Conservation (phyloP, 2,888 invertebrate species). For the Thera britannica region DNA sequence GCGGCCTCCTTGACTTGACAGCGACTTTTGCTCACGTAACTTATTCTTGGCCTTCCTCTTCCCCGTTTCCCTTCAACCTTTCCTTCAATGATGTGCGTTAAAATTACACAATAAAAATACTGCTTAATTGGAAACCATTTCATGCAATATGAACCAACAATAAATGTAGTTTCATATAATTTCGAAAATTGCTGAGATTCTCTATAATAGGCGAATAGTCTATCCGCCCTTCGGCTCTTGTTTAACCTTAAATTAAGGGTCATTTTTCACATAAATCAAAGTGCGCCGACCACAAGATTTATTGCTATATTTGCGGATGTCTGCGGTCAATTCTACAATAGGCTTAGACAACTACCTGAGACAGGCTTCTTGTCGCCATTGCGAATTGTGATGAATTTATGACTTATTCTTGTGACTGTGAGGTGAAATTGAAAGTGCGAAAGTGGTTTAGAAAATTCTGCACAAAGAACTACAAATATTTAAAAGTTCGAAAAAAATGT, state of each 20-base stretch:
- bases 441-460: constrained; percentile 27
- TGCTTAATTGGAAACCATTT: background rate
- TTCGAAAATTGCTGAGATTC: constrained; percentile 51
- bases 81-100: no score
- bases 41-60: no score
- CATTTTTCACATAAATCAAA: constrained; percentile 85
- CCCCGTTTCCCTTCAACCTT: no score
- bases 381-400: constrained; percentile 61
- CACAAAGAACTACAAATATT: background rate
- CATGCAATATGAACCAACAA: constrained; percentile 9
- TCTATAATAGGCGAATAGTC: constrained; percentile 62
- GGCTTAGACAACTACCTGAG: constrained; percentile 67
- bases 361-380: constrained; percentile 55
- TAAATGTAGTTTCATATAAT: constrained; percentile 20
- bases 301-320: constrained; percentile 69
- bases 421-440: constrained; percentile 66
- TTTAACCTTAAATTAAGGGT: constrained; percentile 83
- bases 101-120: background rate
- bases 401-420: constrained; percentile 55
- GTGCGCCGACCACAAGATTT: constrained; percentile 77
- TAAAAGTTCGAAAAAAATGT: background rate
- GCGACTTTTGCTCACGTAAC: no score
- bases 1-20: no score
- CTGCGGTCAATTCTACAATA: constrained; percentile 62
- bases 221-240: constrained; percentile 63